Base-by-base conservation (phyloP, 2,888 invertebrate species). In the Kryphioiulus occultus region DNA sequence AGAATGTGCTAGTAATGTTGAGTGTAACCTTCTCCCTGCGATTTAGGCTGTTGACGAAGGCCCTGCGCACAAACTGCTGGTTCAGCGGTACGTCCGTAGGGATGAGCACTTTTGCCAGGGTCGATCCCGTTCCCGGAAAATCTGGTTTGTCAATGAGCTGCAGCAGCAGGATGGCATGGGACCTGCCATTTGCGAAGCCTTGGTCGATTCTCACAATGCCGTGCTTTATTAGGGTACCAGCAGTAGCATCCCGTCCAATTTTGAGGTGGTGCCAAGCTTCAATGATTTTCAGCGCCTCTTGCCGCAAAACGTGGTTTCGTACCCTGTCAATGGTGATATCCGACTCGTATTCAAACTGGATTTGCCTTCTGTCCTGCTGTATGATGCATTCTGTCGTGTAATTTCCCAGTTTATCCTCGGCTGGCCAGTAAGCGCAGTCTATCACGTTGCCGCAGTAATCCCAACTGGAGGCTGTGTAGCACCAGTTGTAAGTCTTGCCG, bases 21-120 rank as follows among this genome's bases (percentile, higher is more conserved):
- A 78, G 78, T 30, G 78, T 78, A 12, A 78, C 78, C 30, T 78
- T 78, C 78, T 78, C 15, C 78, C 78, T 78, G 26, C 78, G 78
- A 30, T 78, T 78, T 30, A 78, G 26, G 30, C 78, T 78, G 78
- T 78, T 78, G 26, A 78, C 78, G 26, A 78, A 15, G 78, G 78
- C 78, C 30, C 78, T 30, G 78, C 78, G 78, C 78, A 78, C 78
- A 17, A 78, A 78, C 78, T 78, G 78, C 30, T 15, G 15, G 26
- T 78, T 78, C 78, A 78, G 78, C 12, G 26, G 30, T 15, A 30
- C 30, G 30, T 78, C 78, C 15, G 78, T 78, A 30, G 78, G 78
- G 10, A 78, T 78, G 78, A 78, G 26, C 10, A 78, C 78, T 30
- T 78, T 78, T 15, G 78, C 78, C 78, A 78, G 26, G 15, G 78